Conservation (phyloP, 2,888 invertebrate species). For the Lypha dubia region DNA sequence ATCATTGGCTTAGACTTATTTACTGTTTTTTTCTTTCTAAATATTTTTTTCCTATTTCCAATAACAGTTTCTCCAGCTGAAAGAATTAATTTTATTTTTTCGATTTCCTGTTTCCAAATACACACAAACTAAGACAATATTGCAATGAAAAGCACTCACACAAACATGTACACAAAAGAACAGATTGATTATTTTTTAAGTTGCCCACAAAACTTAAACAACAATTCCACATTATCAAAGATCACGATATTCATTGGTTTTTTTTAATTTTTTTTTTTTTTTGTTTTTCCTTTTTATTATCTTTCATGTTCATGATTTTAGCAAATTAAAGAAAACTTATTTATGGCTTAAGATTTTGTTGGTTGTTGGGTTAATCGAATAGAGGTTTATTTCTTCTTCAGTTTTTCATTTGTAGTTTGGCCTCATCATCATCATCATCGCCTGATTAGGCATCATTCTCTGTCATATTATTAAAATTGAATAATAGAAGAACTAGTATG, state of each 20-base stretch:
- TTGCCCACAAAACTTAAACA: conserved; percentile 65
- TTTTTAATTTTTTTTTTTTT: conserved; percentile 1
- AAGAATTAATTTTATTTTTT: conserved; percentile 49
- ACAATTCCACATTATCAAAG: conserved; percentile 69
- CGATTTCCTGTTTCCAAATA: conserved; percentile 56
- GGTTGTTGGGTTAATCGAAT: conserved; percentile 36
- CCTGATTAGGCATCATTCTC: conserved; percentile 14
- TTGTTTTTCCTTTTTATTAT: background rate
- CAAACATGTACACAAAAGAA: background rate
- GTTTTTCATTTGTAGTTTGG: conserved; percentile 38
- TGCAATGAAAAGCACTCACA: background rate
- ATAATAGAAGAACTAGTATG: background rate
- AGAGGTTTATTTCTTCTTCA: conserved; percentile 26
- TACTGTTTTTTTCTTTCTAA: background rate
- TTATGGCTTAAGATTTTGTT: conserved; percentile 56
- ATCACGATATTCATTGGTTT: conserved; percentile 72
- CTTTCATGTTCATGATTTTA: conserved; percentile 67
- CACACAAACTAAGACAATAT: background rate
- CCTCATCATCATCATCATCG: conserved; percentile 34
- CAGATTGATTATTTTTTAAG: too few species aligned
- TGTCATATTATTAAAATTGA: conserved; percentile 25
- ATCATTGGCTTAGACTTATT: conserved; percentile 42
- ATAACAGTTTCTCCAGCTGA: background rate
- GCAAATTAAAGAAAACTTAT: conserved; percentile 72
- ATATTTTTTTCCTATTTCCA: background rate